Evolutionary conservation across 2,888 invertebrate genomes (phyloP).

Genomic region (Nymphalis urticae): DNA sequence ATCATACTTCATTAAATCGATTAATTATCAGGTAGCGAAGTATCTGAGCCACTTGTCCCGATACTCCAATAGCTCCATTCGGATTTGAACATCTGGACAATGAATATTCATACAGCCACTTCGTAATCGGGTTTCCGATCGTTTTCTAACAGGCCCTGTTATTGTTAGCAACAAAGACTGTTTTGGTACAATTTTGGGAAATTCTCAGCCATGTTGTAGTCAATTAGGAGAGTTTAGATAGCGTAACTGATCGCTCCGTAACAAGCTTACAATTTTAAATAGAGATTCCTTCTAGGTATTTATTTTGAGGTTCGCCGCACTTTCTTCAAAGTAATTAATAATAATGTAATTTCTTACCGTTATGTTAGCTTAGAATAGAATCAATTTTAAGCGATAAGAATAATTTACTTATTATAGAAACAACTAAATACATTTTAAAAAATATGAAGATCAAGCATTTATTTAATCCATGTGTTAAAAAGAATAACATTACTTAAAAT

Average conservation of each 20-base stretch:
- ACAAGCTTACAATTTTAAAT: slow-evolving; percentile 18
- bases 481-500: too few relatives aligned
- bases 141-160: slow-evolving; percentile 26
- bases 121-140: slow-evolving; percentile 33
- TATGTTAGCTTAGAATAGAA: too few relatives aligned
- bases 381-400: too few relatives aligned
- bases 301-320: not conserved
- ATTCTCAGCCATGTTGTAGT: slow-evolving; percentile 28
- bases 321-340: not conserved
- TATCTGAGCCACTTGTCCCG: slow-evolving; percentile 15
- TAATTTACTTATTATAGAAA: too few relatives aligned
- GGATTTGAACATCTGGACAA: slow-evolving; percentile 40
- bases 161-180: slow-evolving; percentile 31
- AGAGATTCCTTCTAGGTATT: not conserved
- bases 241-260: slow-evolving; percentile 24
- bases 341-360: too few relatives aligned
- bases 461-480: too few relatives aligned
- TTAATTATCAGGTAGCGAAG: slow-evolving; percentile 3
- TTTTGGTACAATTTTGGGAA: slow-evolving; percentile 30
- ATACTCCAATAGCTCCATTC: slow-evolving; percentile 19
- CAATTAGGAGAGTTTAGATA: slow-evolving; percentile 28
- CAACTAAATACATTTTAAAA: too few relatives aligned
- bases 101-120: slow-evolving; percentile 44
- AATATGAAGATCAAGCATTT: too few relatives aligned
- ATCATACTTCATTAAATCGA: not conserved